Percentiles rank a stretch among this genome's conserved stretches.
Conservation (phyloP, 2,888 invertebrate species). For the Altica lythri region DNA sequence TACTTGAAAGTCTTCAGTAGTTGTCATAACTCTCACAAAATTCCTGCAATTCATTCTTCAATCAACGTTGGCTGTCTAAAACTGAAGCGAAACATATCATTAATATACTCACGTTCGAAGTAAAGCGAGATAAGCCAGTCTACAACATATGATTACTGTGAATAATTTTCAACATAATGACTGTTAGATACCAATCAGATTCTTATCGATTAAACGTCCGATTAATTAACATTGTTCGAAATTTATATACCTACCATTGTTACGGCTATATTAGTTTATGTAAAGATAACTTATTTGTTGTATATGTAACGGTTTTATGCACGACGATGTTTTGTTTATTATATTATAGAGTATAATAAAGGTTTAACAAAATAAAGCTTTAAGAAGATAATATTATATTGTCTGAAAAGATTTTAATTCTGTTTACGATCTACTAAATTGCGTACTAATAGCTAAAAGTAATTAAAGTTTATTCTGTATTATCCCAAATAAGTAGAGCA, state of each 20-base stretch:
- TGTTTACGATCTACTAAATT: no score
- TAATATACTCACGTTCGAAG: not conserved
- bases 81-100: slow-evolving; percentile 1
- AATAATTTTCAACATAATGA: slow-evolving; percentile 25
- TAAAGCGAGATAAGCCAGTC: not conserved
- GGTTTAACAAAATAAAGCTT: no score
- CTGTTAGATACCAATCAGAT: slow-evolving; percentile 26
- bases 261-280: slow-evolving; percentile 18
- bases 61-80: not conserved
- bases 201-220: slow-evolving; percentile 22
- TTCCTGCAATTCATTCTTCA: not conserved
- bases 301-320: not conserved
- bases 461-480: no score
- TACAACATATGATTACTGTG: slow-evolving; percentile 21
- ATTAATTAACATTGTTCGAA: slow-evolving; percentile 25
- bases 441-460: no score
- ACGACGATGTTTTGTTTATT: no score
- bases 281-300: slow-evolving; percentile 19
- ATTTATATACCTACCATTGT: slow-evolving; percentile 29
- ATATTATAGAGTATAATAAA: no score
- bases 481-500: no score
- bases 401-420: no score
- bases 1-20: no score
- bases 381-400: no score
- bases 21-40: no score